Conservation (phyloP, 2,113 vertebrate genomes). For the Myotis davidii region DNA sequence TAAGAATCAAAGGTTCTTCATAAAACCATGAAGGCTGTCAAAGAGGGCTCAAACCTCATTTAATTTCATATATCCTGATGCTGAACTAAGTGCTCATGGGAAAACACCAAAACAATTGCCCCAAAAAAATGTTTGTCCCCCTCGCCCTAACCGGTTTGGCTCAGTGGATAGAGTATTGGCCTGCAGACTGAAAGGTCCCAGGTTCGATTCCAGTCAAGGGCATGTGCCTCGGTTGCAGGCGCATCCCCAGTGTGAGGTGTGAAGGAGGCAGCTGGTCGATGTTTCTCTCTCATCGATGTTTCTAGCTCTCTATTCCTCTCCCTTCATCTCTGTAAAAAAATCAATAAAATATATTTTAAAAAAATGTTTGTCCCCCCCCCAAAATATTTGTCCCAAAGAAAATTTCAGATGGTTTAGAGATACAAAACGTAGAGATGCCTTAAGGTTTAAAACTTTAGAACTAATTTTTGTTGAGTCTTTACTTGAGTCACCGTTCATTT, state of each 20-base stretch:
- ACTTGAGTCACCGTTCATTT: background rate
- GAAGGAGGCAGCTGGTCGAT: too few species aligned
- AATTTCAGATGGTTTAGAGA: background rate
- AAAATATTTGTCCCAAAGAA: background rate
- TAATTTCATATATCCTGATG: background rate
- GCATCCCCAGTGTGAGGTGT: too few species aligned
- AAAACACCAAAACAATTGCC: background rate
- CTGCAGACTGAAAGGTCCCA: too few species aligned
- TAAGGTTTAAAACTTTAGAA: background rate
- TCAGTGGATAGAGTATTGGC: too few species aligned
- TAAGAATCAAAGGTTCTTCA: slow-evolving; percentile 53
- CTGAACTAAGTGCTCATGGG: background rate
- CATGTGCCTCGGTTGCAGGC: too few species aligned
- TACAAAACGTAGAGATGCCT: background rate
- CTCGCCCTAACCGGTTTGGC: too few species aligned
- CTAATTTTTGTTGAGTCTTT: background rate
- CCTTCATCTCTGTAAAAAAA: too few species aligned
- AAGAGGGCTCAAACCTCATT: background rate
- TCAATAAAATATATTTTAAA: too few species aligned
- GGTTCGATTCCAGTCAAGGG: too few species aligned
- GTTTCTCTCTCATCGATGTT: too few species aligned
- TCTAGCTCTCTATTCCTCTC: too few species aligned
- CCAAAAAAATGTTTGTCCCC: background rate
- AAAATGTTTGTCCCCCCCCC: too few species aligned
- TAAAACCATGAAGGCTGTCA: slow-evolving; percentile 21